A percentile compares a stretch with the other conserved stretches of the same genome.
Evolutionary conservation across 2,888 invertebrate genomes (phyloP).

Genomic region (Idaea straminata): DNA sequence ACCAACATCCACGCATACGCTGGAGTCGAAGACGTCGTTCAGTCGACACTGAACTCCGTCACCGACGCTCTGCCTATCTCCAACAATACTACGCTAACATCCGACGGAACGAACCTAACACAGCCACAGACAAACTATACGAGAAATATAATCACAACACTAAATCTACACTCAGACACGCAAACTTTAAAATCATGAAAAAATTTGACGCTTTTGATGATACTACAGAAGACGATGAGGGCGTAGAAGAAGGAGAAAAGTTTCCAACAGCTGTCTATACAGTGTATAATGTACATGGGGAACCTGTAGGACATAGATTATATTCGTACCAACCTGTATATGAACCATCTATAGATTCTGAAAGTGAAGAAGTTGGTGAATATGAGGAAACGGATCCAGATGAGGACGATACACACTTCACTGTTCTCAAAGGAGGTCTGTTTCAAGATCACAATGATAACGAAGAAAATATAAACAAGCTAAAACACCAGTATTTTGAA

Average conservation of each 20-base stretch:
- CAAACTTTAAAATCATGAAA: slow-evolving; percentile 72
- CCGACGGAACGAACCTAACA: slow-evolving; percentile 43
- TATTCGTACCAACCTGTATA: slow-evolving; percentile 75
- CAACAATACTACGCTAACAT: slow-evolving; percentile 68
- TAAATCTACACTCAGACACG: slow-evolving; percentile 70
- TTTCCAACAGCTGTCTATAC: slow-evolving; percentile 71
- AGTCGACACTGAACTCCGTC: slow-evolving; percentile 61
- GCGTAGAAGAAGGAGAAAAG: slow-evolving; percentile 47
- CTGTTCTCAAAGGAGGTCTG: slow-evolving; percentile 70
- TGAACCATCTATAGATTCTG: slow-evolving; percentile 56
- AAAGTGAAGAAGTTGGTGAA: slow-evolving; percentile 46
- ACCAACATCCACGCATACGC: slow-evolving; percentile 91
- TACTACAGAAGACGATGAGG: slow-evolving; percentile 42
- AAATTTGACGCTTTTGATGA: slow-evolving; percentile 62
- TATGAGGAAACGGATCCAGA: slow-evolving; percentile 56
- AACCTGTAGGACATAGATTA: slow-evolving; percentile 70
- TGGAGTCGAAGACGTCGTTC: slow-evolving; percentile 86
- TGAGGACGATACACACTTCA: slow-evolving; percentile 54
- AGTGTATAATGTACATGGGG: slow-evolving; percentile 72
- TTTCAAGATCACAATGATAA: slow-evolving; percentile 55
- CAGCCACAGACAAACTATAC: slow-evolving; percentile 56
- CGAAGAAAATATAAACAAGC: slow-evolving; percentile 57
- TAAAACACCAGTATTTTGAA: slow-evolving; percentile 73
- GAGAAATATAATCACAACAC: slow-evolving; percentile 70
- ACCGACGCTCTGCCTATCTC: slow-evolving; percentile 62